Evolutionary conservation across 2,797 vertebrate genomes (phyloP), one percentile per base, ranked within the genome.

Genomic region (Otolemur crassicaudatus): DNA sequence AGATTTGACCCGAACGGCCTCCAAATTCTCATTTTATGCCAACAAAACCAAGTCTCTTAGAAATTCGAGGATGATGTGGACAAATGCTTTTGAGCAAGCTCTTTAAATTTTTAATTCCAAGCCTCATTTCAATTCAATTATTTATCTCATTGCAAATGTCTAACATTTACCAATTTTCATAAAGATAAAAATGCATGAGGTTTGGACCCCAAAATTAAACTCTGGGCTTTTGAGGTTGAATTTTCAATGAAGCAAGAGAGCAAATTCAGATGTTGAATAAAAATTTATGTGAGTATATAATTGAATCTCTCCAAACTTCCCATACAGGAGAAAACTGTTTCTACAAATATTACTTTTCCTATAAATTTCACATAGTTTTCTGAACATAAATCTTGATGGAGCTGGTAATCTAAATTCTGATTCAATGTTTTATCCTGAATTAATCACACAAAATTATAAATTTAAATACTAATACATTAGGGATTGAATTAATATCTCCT

Each of bases 121-220:
- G 11, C 40, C 58, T 91, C 40, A 23, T 87, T 89, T 87, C 40
- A 72, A 61, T 53, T 96, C 72, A 95, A 94, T 97, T 96, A 97
- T 95, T 97, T 94, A 96, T 89, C 60, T 72, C 56, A 90, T 34
- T 91, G 84, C 13, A 56, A 86, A 90, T 61, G 31, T 82, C 69
- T 92, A 88, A 89, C 49, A 87, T 90, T 91, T 92, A 84, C 94
- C 58, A 76, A 43, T 94, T 94, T 96, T 46, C 76, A 49, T 85
- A 49, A 96, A 97, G 77, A 95, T 93, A 95, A 87, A 96, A 94
- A 89, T 56, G n/a, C 65, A 95, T 95, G 69, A 96, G 49, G 8
- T 95, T 88, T 96, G 58, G 40, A 91, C 83, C 87, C 76, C 61
- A 53, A 92, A 88, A 97, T 91, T 93, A 94, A 95, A 95, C 69